A percentile compares a stretch with the other conserved stretches of the same genome.
Evolutionary conservation across 1,140 invertebrate genomes (phyloP).

Genomic region (Chrysoperla carnea): DNA sequence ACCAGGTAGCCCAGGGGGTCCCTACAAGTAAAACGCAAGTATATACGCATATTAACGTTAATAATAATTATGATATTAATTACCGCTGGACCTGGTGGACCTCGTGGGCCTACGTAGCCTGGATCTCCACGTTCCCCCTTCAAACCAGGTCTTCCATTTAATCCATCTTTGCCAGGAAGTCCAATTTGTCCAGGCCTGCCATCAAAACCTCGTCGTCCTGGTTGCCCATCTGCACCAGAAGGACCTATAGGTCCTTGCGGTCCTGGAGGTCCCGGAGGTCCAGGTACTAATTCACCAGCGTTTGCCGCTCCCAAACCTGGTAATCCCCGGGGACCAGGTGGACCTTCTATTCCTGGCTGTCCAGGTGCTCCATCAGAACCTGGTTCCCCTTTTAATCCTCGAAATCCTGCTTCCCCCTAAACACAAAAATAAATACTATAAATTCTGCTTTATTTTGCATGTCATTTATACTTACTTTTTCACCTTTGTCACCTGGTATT

Average conservation of each 20-base stretch:
- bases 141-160: constrained; percentile 12
- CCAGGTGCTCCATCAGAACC: constrained; percentile 13
- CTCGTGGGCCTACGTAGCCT: constrained; percentile 12
- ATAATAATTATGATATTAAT: too few relatives aligned
- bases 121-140: constrained; percentile 8
- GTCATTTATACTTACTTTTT: constrained; percentile 9
- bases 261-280: constrained; percentile 13
- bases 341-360: constrained; percentile 6
- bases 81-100: constrained; percentile 13
- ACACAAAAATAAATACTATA: not conserved
- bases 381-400: constrained; percentile 15
- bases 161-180: constrained; percentile 12
- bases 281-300: constrained; percentile 6
- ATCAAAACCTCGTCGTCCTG: constrained; percentile 4
- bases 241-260: constrained; percentile 7
- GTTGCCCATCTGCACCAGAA: not conserved
- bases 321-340: constrained; percentile 14
- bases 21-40: constrained; percentile 3
- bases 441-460: not conserved
- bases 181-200: constrained; percentile 9
- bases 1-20: constrained; percentile 20
- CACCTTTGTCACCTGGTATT: constrained; percentile 12
- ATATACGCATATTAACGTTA: too few relatives aligned
- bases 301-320: constrained; percentile 7
- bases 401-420: constrained; percentile 13